These are phyloP conservation scores for Acleris cristana DNA, from an alignment of 2,888 invertebrate species.

Conservation along the genomic window DNA sequence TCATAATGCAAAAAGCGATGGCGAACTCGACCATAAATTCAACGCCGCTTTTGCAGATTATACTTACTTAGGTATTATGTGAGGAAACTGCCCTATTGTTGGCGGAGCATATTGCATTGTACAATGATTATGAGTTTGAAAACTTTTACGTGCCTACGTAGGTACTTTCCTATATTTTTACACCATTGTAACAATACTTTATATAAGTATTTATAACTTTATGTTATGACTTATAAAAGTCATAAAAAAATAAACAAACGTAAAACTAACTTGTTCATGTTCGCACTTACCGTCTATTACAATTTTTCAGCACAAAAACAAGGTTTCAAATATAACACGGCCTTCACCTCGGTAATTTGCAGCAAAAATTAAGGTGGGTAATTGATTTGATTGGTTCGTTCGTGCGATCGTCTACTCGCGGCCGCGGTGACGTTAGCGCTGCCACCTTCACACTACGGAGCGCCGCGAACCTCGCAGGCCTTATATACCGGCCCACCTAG, in stretches of 20 bases:
- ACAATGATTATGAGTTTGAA: too few relatives aligned
- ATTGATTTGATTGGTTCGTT: slow-evolving; percentile 32
- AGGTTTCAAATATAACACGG: slow-evolving; percentile 46
- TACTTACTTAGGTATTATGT: too few relatives aligned
- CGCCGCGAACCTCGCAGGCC: slow-evolving; percentile 59
- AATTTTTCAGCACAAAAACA: slow-evolving; percentile 43
- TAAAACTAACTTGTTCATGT: not conserved
- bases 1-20: too few relatives aligned
- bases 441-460: slow-evolving; percentile 64
- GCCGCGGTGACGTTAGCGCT: slow-evolving; percentile 47
- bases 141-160: too few relatives aligned
- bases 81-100: not conserved
- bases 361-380: slow-evolving; percentile 21
- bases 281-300: slow-evolving; percentile 32
- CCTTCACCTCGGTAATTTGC: slow-evolving; percentile 42
- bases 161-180: too few relatives aligned
- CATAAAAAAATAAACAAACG: not conserved
- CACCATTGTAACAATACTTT: too few relatives aligned
- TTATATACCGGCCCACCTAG: slow-evolving; percentile 60
- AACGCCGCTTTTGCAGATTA: too few relatives aligned
- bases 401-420: slow-evolving; percentile 29
- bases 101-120: not conserved
- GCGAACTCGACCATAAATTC: too few relatives aligned
- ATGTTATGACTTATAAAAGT: too few relatives aligned
- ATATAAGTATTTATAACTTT: too few relatives aligned